Conservation (phyloP, 2,888 invertebrate species). For the Platycnemis pennipes region DNA sequence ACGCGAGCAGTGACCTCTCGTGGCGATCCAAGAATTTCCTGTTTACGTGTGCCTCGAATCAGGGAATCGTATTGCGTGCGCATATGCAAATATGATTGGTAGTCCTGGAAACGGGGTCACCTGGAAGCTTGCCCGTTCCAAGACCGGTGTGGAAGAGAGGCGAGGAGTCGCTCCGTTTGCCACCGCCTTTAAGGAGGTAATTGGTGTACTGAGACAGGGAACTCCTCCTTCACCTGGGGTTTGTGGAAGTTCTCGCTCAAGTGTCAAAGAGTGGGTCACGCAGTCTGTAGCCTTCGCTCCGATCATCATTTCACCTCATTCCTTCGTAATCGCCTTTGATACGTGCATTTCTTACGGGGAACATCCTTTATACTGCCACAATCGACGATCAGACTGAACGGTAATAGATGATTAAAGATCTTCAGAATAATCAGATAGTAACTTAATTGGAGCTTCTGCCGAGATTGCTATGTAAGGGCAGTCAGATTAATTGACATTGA, state of each 20-base stretch:
- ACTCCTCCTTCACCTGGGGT: no score
- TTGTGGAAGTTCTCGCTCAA: neutral
- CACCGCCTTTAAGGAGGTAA: neutral
- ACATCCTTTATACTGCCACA: neutral
- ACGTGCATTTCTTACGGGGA: neutral
- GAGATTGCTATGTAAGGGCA: no score
- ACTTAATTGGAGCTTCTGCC: no score
- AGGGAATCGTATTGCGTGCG: neutral
- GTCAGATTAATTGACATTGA: no score
- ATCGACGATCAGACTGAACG: no score
- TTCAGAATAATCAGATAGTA: no score
- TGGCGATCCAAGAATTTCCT: neutral
- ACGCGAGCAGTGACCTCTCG: neutral
- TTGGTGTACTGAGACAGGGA: neutral
- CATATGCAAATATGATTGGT: neutral
- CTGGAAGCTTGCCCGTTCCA: constrained; percentile 37
- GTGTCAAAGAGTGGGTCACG: neutral
- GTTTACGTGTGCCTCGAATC: neutral
- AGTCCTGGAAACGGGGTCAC: constrained; percentile 47
- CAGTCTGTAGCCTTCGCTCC: neutral
- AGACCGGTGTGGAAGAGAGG: neutral
- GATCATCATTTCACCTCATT: neutral
- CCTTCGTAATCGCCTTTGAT: neutral
- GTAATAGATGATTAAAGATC: no score
- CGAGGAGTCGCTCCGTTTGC: neutral